These are phyloP conservation scores for Luidia sarsii DNA, from an alignment of 53 echinoderm and acorn worm species.

Conservation along the genomic window DNA sequence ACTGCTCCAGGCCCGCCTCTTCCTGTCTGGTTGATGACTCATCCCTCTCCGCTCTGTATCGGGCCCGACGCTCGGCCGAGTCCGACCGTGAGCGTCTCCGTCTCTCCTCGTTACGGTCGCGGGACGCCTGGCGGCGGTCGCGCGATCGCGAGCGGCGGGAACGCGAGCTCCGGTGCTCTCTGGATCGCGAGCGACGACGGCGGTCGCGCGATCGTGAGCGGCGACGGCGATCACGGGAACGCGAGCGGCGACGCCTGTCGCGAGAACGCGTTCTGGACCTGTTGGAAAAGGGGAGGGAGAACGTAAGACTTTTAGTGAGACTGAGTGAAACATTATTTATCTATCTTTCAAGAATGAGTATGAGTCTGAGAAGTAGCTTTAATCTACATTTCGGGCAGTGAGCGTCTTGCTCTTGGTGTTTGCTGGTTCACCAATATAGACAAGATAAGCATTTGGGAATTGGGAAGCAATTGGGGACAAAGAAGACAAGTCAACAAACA, in stretches of 20 bases:
- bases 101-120: constrained; percentile 14
- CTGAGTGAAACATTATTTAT: not conserved
- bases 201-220: constrained; percentile 18
- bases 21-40: not conserved
- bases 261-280: constrained; percentile 77
- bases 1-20: not conserved
- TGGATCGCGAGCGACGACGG: constrained; percentile 20
- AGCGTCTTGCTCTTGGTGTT: too few relatives aligned
- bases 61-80: constrained; percentile 4
- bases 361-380: too few relatives aligned
- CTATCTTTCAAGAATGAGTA: not conserved
- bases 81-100: constrained; percentile 10
- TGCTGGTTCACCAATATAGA: too few relatives aligned
- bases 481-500: too few relatives aligned
- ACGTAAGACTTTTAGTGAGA: not conserved
- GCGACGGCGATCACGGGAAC: constrained; percentile 14
- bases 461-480: too few relatives aligned
- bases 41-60: constrained; percentile 13
- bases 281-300: not conserved
- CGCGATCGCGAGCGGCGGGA: constrained; percentile 24
- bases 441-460: too few relatives aligned
- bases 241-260: constrained; percentile 43
- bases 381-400: too few relatives aligned
- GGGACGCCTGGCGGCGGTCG: constrained; percentile 22
- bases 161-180: not conserved